A percentile compares a stretch with the other conserved stretches of the same genome.
These are phyloP conservation scores for Graphium colonna DNA, from an alignment of 2,888 invertebrate species.

Conservation along the genomic window DNA sequence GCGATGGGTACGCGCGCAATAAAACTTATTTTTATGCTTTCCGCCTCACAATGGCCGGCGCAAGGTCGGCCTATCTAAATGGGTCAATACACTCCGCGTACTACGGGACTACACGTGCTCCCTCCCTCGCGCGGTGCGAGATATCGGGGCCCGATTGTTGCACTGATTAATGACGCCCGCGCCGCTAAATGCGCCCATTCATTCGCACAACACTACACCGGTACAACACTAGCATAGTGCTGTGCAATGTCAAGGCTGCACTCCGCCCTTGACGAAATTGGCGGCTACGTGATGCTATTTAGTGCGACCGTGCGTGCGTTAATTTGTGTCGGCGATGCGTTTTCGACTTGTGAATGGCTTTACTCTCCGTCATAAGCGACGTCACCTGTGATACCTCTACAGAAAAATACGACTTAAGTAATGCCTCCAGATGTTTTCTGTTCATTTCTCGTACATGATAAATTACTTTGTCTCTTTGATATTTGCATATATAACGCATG, in stretches of 20 bases:
- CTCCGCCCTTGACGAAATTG: too few relatives aligned
- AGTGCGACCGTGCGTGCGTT: too few relatives aligned
- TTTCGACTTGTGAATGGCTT: too few relatives aligned
- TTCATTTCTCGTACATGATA: too few relatives aligned
- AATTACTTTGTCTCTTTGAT: too few relatives aligned
- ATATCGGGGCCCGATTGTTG: slow-evolving; percentile 78
- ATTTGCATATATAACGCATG: too few relatives aligned
- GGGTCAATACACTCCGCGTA: slow-evolving; percentile 79
- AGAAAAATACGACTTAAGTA: too few relatives aligned
- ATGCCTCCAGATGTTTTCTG: too few relatives aligned
- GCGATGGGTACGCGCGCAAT: slow-evolving; percentile 76
- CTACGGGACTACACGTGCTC: slow-evolving; percentile 75
- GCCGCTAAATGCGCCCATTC: slow-evolving; percentile 49
- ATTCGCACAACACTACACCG: slow-evolving; percentile 66
- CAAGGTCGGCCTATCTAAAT: slow-evolving; percentile 81
- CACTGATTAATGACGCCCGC: slow-evolving; percentile 75
- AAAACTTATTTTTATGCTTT: slow-evolving; percentile 81
- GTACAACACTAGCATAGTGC: neutral
- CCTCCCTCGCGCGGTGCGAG: slow-evolving; percentile 80
- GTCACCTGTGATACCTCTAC: too few relatives aligned
- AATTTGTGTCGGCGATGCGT: too few relatives aligned
- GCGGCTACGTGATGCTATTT: too few relatives aligned
- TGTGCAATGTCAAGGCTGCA: neutral
- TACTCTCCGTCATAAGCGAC: too few relatives aligned
- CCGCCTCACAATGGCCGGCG: slow-evolving; percentile 80